phyloP scores from a whole-genome alignment of 2,888 invertebrate species.

The Anoncus sp. region DNA sequence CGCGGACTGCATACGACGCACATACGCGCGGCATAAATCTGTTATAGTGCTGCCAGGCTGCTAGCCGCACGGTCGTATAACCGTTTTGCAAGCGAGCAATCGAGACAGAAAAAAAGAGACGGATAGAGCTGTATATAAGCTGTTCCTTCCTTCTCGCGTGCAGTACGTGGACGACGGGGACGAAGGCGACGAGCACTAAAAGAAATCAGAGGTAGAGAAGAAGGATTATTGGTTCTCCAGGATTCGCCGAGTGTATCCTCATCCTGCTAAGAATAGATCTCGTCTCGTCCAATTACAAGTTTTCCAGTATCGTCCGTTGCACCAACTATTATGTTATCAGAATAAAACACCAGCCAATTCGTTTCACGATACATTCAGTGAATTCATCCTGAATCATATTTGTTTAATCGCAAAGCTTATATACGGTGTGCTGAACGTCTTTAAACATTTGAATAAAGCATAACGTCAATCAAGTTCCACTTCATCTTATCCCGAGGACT shows the following conservation, averaged over 20 bases:
- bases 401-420: not conserved
- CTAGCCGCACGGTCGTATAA: slow-evolving; percentile 60
- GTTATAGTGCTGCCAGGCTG: slow-evolving; percentile 57
- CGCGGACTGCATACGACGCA: slow-evolving; percentile 50
- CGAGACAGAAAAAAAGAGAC: slow-evolving; percentile 44
- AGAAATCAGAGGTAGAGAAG: slow-evolving; percentile 37
- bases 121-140: slow-evolving; percentile 29
- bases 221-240: slow-evolving; percentile 44
- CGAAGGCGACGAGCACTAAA: slow-evolving; percentile 30
- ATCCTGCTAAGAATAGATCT: slow-evolving; percentile 50
- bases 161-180: slow-evolving; percentile 36
- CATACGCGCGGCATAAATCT: slow-evolving; percentile 64
- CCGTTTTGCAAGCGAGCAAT: slow-evolving; percentile 63
- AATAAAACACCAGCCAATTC: not conserved
- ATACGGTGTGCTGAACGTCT: not conserved
- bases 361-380: not conserved
- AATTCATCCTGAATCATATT: slow-evolving; percentile 2
- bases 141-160: slow-evolving; percentile 36
- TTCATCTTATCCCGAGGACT: not conserved
- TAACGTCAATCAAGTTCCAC: not conserved
- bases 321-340: not conserved
- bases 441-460: not conserved
- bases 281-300: slow-evolving; percentile 17
- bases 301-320: slow-evolving; percentile 1
- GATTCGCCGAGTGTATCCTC: slow-evolving; percentile 32